Percentiles rank a stretch among this genome's conserved stretches.
Evolutionary conservation across 2,113 vertebrate species (phyloP).

Genomic region (Megaceryle maxima): DNA sequence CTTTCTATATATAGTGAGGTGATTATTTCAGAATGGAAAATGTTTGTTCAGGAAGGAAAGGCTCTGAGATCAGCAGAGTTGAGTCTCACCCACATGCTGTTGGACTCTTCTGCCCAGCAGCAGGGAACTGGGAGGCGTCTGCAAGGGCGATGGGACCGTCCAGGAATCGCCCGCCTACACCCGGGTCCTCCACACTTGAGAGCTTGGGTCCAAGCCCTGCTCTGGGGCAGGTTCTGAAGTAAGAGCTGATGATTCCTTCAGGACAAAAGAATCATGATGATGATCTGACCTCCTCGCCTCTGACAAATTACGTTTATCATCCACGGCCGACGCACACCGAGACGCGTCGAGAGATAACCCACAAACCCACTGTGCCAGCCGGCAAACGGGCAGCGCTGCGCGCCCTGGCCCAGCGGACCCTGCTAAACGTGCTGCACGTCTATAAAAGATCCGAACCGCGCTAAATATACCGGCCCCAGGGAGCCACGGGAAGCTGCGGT

Average conservation of each 20-base stretch:
- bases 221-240: neutral
- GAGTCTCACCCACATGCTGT: conserved; percentile 20
- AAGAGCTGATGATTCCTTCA: neutral
- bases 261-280: neutral
- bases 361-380: neutral
- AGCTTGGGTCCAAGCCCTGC: neutral
- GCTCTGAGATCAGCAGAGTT: conserved; percentile 51
- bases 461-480: neutral
- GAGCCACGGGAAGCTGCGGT: neutral
- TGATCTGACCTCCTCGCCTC: neutral
- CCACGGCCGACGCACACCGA: neutral
- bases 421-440: neutral
- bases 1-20: conserved; percentile 47
- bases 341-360: fast-evolving
- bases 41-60: conserved; percentile 67
- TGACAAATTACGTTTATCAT: neutral
- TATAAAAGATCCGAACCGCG: neutral
- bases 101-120: neutral
- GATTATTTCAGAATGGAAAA: conserved; percentile 63
- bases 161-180: neutral
- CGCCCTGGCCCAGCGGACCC: neutral
- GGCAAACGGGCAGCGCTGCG: fast-evolving
- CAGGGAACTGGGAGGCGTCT: neutral
- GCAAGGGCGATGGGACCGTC: neutral
- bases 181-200: neutral